Evolutionary conservation across 1,140 invertebrate species (phyloP).

Genomic region (Drosophila truncata): DNA sequence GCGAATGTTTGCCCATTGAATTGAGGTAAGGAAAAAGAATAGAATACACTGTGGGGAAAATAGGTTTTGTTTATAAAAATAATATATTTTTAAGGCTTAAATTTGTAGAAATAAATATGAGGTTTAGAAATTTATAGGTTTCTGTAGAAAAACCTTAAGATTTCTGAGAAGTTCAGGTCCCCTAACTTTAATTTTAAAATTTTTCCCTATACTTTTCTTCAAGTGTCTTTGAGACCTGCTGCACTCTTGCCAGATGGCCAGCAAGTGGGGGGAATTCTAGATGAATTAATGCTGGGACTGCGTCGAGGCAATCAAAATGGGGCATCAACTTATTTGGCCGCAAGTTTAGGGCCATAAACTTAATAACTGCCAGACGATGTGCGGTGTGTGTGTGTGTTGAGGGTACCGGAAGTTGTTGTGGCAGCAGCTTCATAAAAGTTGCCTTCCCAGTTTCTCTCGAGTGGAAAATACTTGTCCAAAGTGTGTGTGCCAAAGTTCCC

Average conservation of each 20-base stretch:
- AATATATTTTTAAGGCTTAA: neutral
- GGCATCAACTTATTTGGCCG: slow-evolving; percentile 65
- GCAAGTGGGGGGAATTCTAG: slow-evolving; percentile 3
- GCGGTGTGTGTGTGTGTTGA: neutral
- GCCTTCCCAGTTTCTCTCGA: slow-evolving; percentile 3
- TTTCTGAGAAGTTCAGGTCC: too few relatives aligned
- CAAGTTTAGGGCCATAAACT: slow-evolving; percentile 71
- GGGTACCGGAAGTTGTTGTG: slow-evolving; percentile 12
- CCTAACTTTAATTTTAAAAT: too few relatives aligned
- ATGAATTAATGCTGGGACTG: slow-evolving; percentile 13
- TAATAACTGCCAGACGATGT: slow-evolving; percentile 60
- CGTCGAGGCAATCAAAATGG: slow-evolving; percentile 67
- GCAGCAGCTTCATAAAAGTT: slow-evolving; percentile 16
- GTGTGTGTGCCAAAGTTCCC: slow-evolving; percentile 19
- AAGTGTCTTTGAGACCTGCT: neutral
- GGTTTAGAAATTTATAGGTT: too few relatives aligned
- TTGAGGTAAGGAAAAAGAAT: neutral
- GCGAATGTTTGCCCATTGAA: slow-evolving; percentile 8
- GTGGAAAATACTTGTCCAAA: slow-evolving; percentile 11
- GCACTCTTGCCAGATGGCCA: slow-evolving; percentile 23
- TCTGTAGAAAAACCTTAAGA: too few relatives aligned
- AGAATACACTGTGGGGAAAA: neutral
- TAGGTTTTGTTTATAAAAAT: too few relatives aligned
- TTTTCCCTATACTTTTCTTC: neutral
- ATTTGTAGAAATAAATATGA: neutral